Conservation (phyloP, 1,140 invertebrate genomes). For the Oreohelix idahoensis region DNA sequence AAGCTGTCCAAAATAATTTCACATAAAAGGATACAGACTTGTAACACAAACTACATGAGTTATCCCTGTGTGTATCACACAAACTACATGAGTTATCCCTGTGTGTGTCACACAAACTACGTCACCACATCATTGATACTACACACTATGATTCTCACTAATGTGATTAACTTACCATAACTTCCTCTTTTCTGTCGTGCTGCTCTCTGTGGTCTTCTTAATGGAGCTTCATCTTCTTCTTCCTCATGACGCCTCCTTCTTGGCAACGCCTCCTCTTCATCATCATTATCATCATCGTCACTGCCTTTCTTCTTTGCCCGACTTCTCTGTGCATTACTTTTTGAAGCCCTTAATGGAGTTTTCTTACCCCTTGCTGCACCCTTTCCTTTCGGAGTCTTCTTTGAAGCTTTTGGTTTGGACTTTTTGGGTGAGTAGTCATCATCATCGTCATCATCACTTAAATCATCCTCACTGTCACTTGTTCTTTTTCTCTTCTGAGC, state of each 20-base stretch:
- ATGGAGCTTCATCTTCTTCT: slow-evolving; percentile 35
- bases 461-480: slow-evolving; percentile 25
- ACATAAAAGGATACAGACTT: too few relatives aligned
- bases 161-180: slow-evolving; percentile 60
- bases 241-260: slow-evolving; percentile 42
- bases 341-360: slow-evolving; percentile 4
- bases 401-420: slow-evolving; percentile 16
- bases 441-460: slow-evolving; percentile 31
- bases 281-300: slow-evolving; percentile 45
- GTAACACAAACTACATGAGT: too few relatives aligned
- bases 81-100: too few relatives aligned
- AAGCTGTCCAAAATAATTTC: too few relatives aligned
- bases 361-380: slow-evolving; percentile 38
- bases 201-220: slow-evolving; percentile 48
- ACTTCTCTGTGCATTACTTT: slow-evolving; percentile 36
- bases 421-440: slow-evolving; percentile 23
- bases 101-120: too few relatives aligned
- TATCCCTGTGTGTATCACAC: too few relatives aligned
- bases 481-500: slow-evolving; percentile 17
- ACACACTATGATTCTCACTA: too few relatives aligned
- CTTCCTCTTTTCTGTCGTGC: slow-evolving; percentile 61
- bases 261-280: slow-evolving; percentile 37
- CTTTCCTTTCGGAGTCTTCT: slow-evolving; percentile 17
- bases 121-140: too few relatives aligned
- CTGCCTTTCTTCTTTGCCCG: slow-evolving; percentile 43